Evolutionary conservation across 92 coral and sea anemone genomes (phyloP), one percentile per base, ranked within the genome.

Genomic region (Palythoa heliodiscus): DNA sequence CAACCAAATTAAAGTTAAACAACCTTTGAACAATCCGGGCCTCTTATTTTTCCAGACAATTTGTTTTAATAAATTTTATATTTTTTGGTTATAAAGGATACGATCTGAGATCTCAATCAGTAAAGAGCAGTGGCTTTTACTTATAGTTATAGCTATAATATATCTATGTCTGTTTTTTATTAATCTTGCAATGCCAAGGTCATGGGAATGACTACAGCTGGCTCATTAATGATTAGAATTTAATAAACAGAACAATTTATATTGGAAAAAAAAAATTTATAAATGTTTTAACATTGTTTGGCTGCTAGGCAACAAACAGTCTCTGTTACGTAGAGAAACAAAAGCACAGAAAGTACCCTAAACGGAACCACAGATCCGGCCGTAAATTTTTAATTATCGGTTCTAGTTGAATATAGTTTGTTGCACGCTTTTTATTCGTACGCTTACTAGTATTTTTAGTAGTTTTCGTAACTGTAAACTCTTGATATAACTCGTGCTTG

Each of bases 131-230:
- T 17, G 20, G 20, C n/a, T 17, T 6, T 24, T 61, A 3, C 8
- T 19, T 8, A 4, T 61, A 61, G 17, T 67, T 13, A 19, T 61
- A 12, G 0, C 10, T 53, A 53, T 53, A 53, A 54, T 29, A 29
- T 29, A 58, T 19, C 2, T 69, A 7, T 69, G 73, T 25, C 73
- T 69, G 47, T 16, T 12, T 15, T 8, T 25, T 69, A 5, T 69
- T 69, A 69, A 11, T 13, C 11, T 37, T 69, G 19, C 40, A 29
- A 11, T 3, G 20, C 50, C 29, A 77, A 24, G 64, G 23, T 61
- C 84, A 80, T 80, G 73, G 61, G 74, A 80, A 66, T 64, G 47
- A 23, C 17, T 47, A 52, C 84, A 66, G 83, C 73, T 64, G 84
- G 74, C 74, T 5, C 23, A 43, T 37, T 24, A 20, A 43, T 9